phyloP scores from a whole-genome alignment of 2,113 vertebrate genomes.

The Strigops habroptila region DNA sequence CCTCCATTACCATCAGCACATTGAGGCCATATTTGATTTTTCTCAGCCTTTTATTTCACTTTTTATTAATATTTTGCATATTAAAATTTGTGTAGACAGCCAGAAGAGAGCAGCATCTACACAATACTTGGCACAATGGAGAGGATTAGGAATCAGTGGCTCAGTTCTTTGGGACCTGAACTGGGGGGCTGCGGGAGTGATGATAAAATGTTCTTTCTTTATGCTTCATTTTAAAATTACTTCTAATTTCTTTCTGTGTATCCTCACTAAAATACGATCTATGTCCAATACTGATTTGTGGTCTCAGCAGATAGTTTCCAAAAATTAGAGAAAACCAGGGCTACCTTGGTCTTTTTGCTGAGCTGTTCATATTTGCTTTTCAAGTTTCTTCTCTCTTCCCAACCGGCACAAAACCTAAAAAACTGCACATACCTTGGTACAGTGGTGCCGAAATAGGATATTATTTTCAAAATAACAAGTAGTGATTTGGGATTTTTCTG shows the following conservation, averaged over 20 bases:
- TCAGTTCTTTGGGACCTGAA: constrained; percentile 25
- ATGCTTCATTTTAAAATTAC: not conserved
- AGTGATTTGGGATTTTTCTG: not conserved
- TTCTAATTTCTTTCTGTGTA: not conserved
- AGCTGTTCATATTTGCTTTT: not conserved
- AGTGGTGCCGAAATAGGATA: not conserved
- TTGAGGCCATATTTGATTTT: constrained; percentile 11
- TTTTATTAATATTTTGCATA: constrained; percentile 64
- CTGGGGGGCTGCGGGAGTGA: not conserved
- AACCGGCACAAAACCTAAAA: not conserved
- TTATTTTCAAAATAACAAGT: not conserved
- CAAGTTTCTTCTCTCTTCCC: not conserved
- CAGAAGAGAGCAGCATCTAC: constrained; percentile 75
- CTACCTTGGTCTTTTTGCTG: not conserved
- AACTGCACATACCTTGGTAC: not conserved
- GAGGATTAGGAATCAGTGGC: constrained; percentile 33
- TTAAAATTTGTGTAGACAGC: constrained; percentile 68
- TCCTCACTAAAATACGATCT: not conserved
- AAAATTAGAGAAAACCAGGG: not conserved
- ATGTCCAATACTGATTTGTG: not conserved
- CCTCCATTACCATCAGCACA: not conserved
- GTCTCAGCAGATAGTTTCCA: not conserved
- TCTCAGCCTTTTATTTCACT: constrained; percentile 12
- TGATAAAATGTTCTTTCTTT: not conserved
- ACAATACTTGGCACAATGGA: constrained; percentile 51